Evolutionary conservation across 2,888 invertebrate species (phyloP), one percentile per base, ranked within the genome.

Genomic region (Oeneis ivallda): DNA sequence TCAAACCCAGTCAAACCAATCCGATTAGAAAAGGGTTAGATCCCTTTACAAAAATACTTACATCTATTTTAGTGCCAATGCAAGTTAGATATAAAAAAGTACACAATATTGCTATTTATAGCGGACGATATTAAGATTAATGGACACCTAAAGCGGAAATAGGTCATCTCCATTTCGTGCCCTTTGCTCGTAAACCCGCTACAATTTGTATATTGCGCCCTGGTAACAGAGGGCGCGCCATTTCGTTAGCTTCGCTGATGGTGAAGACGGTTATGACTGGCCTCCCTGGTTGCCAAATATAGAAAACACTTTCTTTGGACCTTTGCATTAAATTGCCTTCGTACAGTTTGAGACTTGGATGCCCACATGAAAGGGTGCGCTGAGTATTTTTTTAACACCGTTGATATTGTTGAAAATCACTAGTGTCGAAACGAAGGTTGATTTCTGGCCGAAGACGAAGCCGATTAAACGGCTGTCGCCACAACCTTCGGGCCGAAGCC

Each of bases 191-290:
- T 66, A 62, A 56, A 59, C 26, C 17, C 54, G 65, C 57, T 62
- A 64, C 60, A 64, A 52, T 60, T 17, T n/a, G 19, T 47, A 60
- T 39, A 60, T 61, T 47, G 50, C 15, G 26, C 8, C 15, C 50
- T 26, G 62, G 69, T 56, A 62, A 64, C 68, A 45, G 53, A 60
- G 70, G n/a, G 68, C 66, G 68, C 37, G 70, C 54, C 65, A 50
- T 68, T 57, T 64, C 67, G 67, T 67, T 67, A 65, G 56, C 62
- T 26, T 37, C 54, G 62, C 49, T 50, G 62, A 61, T 64, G 59
- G 56, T 15, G 45, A 32, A 50, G 62, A 64, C 64, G 10, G 26
- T 34, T 53, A 59, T 52, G 50, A 39, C 45, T 62, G 62, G 52
- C 56, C 54, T 17, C 17, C 15, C 15, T 37, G 39, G 17, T 39